These are phyloP conservation scores for Mechanitis mazaeus DNA, from an alignment of 2,888 invertebrate species.

Conservation along the genomic window DNA sequence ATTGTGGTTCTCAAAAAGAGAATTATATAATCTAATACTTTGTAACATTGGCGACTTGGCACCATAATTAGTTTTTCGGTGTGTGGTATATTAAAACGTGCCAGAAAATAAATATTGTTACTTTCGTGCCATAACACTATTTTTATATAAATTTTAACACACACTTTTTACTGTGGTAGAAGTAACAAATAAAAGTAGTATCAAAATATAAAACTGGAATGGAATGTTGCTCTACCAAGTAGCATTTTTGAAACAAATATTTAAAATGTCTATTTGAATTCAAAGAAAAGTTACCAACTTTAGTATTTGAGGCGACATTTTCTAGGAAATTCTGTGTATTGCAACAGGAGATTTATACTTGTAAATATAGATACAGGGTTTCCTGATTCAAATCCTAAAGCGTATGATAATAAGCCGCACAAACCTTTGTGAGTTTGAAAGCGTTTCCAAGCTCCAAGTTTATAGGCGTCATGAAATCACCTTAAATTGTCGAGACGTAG, in stretches of 20 bases:
- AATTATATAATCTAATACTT: too few relatives aligned
- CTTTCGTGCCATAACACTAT: not conserved
- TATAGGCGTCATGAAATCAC: slow-evolving; percentile 30
- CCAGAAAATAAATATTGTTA: not conserved
- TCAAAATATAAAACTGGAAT: not conserved
- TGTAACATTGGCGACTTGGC: too few relatives aligned
- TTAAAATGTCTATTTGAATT: slow-evolving; percentile 11
- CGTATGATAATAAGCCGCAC: slow-evolving; percentile 33
- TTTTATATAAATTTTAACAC: not conserved
- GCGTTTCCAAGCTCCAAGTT: slow-evolving; percentile 20
- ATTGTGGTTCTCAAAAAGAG: too few relatives aligned
- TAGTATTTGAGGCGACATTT: slow-evolving; percentile 14
- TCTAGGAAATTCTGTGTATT: slow-evolving; percentile 20
- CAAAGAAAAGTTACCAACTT: slow-evolving; percentile 9
- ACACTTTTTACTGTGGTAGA: too few relatives aligned
- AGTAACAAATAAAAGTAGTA: too few relatives aligned
- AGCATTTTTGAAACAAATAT: slow-evolving; percentile 15
- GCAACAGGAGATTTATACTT: slow-evolving; percentile 22
- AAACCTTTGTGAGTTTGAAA: slow-evolving; percentile 25
- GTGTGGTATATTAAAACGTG: too few relatives aligned
- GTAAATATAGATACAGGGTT: slow-evolving; percentile 32
- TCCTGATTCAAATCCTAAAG: slow-evolving; percentile 32
- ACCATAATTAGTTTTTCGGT: too few relatives aligned
- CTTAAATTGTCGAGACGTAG: slow-evolving; percentile 27
- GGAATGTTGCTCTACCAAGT: slow-evolving; percentile 3